A percentile compares a stretch with the other conserved stretches of the same genome.
Evolutionary conservation across 2,888 invertebrate species (phyloP).

Genomic region (Geophilus truncorum): DNA sequence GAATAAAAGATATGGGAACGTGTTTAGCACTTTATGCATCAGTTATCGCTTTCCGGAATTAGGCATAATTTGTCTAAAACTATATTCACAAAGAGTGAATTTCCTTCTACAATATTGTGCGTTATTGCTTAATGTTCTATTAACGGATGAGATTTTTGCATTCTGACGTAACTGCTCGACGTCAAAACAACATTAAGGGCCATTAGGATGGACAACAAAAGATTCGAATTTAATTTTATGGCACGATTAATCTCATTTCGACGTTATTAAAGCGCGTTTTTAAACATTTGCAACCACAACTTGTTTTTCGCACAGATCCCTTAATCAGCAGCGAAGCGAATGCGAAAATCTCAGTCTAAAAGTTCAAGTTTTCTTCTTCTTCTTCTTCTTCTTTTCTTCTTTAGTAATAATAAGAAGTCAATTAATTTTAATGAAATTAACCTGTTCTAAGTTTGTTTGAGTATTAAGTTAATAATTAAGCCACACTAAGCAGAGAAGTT

Average conservation of each 20-base stretch:
- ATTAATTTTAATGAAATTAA: not conserved
- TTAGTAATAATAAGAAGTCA: not conserved
- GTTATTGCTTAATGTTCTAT: not conserved
- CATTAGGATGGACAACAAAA: not conserved
- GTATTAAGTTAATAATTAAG: slow-evolving; percentile 45
- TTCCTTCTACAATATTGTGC: not conserved
- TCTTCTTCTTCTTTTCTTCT: too few species aligned
- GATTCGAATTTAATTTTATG: not conserved
- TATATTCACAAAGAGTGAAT: not conserved
- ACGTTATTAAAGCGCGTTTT: not conserved
- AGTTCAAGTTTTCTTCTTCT: not conserved
- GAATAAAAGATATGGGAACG: too few species aligned
- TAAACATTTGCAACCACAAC: not conserved
- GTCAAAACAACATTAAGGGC: not conserved
- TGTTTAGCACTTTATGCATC: not conserved
- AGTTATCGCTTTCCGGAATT: not conserved
- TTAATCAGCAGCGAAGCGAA: not conserved
- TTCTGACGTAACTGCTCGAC: not conserved
- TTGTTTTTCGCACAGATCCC: not conserved
- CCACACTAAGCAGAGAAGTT: not conserved
- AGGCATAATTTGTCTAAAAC: not conserved
- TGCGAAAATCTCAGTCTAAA: not conserved
- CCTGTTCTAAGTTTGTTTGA: not conserved
- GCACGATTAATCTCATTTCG: not conserved
- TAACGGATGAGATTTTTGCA: not conserved